These are phyloP conservation scores for Tipula helvola DNA, from an alignment of 2,888 invertebrate species.

Conservation along the genomic window DNA sequence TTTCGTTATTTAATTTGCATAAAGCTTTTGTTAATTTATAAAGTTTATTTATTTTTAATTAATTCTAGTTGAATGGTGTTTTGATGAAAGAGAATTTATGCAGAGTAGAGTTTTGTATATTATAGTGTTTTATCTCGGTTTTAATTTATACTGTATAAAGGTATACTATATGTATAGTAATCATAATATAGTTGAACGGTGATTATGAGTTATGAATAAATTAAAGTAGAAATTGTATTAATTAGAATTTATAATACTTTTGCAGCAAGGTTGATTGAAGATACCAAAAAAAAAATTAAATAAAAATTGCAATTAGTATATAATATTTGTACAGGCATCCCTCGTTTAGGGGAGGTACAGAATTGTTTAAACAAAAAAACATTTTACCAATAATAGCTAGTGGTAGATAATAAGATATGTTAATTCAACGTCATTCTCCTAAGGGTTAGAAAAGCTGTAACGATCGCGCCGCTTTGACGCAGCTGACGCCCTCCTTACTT, in stretches of 20 bases:
- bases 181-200: neutral
- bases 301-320: neutral
- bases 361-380: too few relatives aligned
- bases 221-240: neutral
- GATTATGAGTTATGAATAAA: neutral
- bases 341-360: too few relatives aligned
- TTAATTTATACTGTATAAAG: neutral
- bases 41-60: neutral
- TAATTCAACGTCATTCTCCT: too few relatives aligned
- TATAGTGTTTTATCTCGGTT: neutral
- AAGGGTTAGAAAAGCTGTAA: too few relatives aligned
- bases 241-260: neutral
- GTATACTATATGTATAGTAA: neutral
- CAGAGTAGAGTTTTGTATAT: neutral
- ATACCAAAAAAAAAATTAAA: neutral
- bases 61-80: neutral
- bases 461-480: too few relatives aligned
- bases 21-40: neutral
- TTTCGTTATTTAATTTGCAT: neutral
- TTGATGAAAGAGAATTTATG: neutral
- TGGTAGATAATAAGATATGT: too few relatives aligned
- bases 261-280: neutral
- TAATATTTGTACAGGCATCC: too few relatives aligned
- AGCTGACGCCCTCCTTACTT: too few relatives aligned
- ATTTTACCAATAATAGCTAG: too few relatives aligned